Conservation (phyloP, 2,888 invertebrate species). For the Idaea aversata region DNA sequence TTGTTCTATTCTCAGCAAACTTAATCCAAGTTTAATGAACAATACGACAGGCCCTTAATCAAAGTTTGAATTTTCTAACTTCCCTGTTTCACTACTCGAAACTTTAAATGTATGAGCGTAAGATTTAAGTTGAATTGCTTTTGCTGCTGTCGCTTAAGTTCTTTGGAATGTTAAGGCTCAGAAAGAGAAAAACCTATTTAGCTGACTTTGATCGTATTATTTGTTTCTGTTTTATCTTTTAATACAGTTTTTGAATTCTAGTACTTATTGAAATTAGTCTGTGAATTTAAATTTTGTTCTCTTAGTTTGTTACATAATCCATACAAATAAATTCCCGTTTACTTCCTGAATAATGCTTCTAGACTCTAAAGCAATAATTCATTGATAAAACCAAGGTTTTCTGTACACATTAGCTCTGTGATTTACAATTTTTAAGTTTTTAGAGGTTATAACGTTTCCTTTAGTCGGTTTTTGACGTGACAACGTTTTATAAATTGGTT, state of each 20-base stretch:
- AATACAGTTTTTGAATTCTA: slow-evolving; percentile 38
- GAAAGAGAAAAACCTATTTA: slow-evolving; percentile 75
- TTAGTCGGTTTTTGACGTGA: no score
- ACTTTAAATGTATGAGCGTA: slow-evolving; percentile 32
- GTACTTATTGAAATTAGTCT: slow-evolving; percentile 33
- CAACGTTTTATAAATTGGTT: no score
- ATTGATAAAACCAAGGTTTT: no score
- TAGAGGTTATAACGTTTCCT: no score
- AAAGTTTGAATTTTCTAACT: slow-evolving; percentile 74
- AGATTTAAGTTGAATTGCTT: slow-evolving; percentile 34
- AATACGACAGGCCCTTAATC: slow-evolving; percentile 81
- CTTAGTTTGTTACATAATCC: neutral
- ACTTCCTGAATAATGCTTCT: neutral
- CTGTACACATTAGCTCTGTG: no score
- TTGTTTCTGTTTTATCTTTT: slow-evolving; percentile 68
- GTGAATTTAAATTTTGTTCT: slow-evolving; percentile 22
- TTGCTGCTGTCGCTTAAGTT: slow-evolving; percentile 27
- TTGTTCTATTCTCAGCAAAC: slow-evolving; percentile 79
- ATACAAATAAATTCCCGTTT: no score
- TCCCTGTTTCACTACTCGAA: slow-evolving; percentile 30
- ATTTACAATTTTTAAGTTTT: no score
- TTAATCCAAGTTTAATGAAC: slow-evolving; percentile 82
- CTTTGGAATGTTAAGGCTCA: slow-evolving; percentile 34
- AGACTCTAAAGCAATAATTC: no score
- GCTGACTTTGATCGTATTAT: slow-evolving; percentile 75